Base-by-base conservation (phyloP, 92 coral and sea anemone species). In the Ricordea florida region DNA sequence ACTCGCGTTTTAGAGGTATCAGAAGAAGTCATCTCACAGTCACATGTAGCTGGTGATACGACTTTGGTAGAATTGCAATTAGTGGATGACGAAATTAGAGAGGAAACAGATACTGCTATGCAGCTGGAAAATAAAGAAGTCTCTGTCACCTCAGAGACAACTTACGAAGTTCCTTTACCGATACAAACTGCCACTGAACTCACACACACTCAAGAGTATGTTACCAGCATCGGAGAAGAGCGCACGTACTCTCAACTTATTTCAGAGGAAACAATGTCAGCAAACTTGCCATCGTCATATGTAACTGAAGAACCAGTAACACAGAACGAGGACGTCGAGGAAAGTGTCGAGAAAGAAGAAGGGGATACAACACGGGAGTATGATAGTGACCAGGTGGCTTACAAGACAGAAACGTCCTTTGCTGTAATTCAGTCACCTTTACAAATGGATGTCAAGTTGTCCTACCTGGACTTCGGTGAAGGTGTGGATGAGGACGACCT, bases 91-190 rank as follows among this genome's bases (percentile, higher is more conserved):
- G 62, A 27, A 5, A 23, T 30, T 0, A 29, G 44, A 6, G 44
- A 44, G n/a, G 49, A 46, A 71, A 56, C 29, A 36, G 73, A 60
- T 8, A 31, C 13, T 31, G 71, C 59, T 41, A 65, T 42, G 45
- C 63, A 76, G 21, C 60, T 71, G 24, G 85, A 79, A 61, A 69
- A 55, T n/a, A 80, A 69, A 32, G 78, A 79, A 33, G 63, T 51
- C 26, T 70, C 77, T 4, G 52, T 29, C n/a, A n/a, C n/a, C 21
- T 70, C 77, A 40, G 65, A 53, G 56, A 18, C 56, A 13, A 17
- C 41, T 37, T 70, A 63, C 2, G 66, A 53, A 32, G 53, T 40
- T 70, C 77, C 66, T 4, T 70, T 55, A 11, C 77, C 77, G 13
- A 9, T 70, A 21, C 77, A 57, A 24, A 65, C 56, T 30, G 53